These are phyloP conservation scores for Nymphalis urticae DNA, from an alignment of 2,888 invertebrate species.

Conservation along the genomic window DNA sequence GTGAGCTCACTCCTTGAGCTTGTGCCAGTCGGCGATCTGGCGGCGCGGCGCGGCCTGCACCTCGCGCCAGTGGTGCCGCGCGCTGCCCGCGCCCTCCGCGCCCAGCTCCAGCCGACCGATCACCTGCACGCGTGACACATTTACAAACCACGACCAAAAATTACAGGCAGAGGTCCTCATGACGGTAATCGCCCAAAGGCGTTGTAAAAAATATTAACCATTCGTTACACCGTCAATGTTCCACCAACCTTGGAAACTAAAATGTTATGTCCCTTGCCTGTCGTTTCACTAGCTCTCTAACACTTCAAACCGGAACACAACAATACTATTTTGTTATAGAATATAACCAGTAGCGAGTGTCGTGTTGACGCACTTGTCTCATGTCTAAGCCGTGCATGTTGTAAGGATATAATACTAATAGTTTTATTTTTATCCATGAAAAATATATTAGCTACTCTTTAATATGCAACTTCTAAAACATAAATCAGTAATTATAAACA, in stretches of 20 bases:
- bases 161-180: too few relatives aligned
- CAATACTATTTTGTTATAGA: too few relatives aligned
- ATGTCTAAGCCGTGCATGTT: background rate
- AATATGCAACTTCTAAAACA: background rate
- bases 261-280: too few relatives aligned
- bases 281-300: too few relatives aligned
- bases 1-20: constrained; percentile 91
- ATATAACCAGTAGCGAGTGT: too few relatives aligned
- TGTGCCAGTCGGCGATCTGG: constrained; percentile 99
- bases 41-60: constrained; percentile 97
- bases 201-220: too few relatives aligned
- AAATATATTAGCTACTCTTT: background rate
- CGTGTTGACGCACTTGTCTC: too few relatives aligned
- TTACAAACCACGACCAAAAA: background rate
- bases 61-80: constrained; percentile 98
- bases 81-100: constrained; percentile 89
- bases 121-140: constrained; percentile 81
- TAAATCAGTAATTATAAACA: constrained; percentile 52
- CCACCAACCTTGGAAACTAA: too few relatives aligned
- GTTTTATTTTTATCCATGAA: too few relatives aligned
- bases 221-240: too few relatives aligned
- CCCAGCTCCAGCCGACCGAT: constrained; percentile 97
- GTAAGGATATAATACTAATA: background rate
- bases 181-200: too few relatives aligned
- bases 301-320: too few relatives aligned